phyloP scores from a whole-genome alignment of 1,140 invertebrate genomes.

The Diorhabda carinulata region DNA sequence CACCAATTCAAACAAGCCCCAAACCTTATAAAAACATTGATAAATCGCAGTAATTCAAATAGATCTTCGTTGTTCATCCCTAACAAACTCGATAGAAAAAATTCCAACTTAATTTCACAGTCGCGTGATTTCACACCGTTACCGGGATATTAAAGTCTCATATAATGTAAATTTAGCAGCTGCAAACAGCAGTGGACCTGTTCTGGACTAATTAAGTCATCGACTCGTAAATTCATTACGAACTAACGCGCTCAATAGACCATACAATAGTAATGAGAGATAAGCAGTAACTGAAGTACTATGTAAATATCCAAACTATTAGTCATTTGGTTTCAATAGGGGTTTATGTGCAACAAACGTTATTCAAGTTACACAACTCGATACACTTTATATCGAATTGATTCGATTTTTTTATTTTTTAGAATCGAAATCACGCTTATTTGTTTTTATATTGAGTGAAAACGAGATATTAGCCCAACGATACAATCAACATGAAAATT shows the following conservation, averaged over 20 bases:
- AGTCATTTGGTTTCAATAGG: not conserved
- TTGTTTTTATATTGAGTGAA: no score
- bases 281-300: not conserved
- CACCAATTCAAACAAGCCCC: no score
- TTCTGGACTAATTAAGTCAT: conserved; percentile 2
- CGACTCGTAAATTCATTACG: not conserved
- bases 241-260: not conserved
- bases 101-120: conserved; percentile 1
- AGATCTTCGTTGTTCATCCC: not conserved
- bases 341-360: not conserved
- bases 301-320: conserved; percentile 1
- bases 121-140: not conserved
- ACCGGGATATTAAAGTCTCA: not conserved
- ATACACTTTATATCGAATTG: no score
- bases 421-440: no score
- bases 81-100: not conserved
- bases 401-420: no score
- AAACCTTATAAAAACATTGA: not conserved
- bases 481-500: no score
- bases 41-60: not conserved
- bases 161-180: conserved; percentile 2
- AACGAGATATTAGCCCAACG: no score
- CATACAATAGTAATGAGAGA: conserved; percentile 2
- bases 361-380: no score
- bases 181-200: conserved; percentile 1